phyloP scores from a whole-genome alignment of 2,797 vertebrate genomes.

The Tokudaia tokunoshimensis region DNA sequence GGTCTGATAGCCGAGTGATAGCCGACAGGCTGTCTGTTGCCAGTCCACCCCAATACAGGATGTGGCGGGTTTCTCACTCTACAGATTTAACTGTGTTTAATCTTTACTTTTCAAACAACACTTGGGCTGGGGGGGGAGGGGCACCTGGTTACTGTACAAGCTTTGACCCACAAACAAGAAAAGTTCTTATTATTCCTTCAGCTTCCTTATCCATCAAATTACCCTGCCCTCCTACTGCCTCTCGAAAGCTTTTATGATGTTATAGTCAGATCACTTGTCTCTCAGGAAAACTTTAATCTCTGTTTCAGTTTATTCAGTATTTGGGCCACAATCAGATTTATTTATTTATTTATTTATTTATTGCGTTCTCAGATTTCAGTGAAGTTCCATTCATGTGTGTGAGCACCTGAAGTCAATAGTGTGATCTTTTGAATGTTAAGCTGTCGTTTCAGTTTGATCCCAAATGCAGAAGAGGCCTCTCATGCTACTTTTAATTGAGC shows the following conservation, averaged over 20 bases:
- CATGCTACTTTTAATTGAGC: conserved; percentile 28
- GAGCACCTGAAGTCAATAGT: neutral
- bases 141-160: neutral
- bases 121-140: too few relatives aligned
- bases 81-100: neutral
- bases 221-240: neutral
- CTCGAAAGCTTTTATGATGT: conserved; percentile 40
- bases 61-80: neutral
- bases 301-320: conserved; percentile 10
- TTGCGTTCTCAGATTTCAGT: conserved; percentile 32
- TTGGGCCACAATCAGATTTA: conserved; percentile 15
- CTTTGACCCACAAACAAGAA: conserved; percentile 24
- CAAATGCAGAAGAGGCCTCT: neutral
- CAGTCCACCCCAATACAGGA: rapidly evolving
- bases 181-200: conserved; percentile 44
- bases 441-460: neutral
- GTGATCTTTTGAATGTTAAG: conserved; percentile 6
- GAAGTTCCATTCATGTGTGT: neutral
- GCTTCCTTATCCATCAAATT: conserved; percentile 31
- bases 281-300: conserved; percentile 65
- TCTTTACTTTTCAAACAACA: conserved; percentile 58
- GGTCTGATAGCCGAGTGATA: neutral
- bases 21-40: neutral
- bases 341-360: too few relatives aligned
- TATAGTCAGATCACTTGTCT: conserved; percentile 42